phyloP scores from a whole-genome alignment of 2,113 vertebrate species.

The Sander lucioperca region DNA sequence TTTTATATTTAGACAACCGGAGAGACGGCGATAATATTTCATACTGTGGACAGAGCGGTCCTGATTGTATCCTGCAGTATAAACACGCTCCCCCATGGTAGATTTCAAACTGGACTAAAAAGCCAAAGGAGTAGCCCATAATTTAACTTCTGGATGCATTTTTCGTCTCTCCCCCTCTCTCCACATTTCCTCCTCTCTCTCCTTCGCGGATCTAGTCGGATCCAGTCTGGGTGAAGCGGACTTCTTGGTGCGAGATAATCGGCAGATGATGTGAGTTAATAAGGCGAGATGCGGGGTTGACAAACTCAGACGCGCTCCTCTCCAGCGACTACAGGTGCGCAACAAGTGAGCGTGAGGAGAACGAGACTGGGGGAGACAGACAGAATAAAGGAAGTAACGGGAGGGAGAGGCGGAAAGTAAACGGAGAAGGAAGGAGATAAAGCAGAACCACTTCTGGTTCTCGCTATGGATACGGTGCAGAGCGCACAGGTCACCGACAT shows the following conservation, averaged over 20 bases:
- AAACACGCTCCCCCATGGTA: neutral
- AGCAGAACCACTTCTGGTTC: neutral
- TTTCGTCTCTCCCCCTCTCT: neutral
- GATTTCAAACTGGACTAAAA: neutral
- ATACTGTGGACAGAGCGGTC: neutral
- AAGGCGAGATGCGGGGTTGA: constrained; percentile 74
- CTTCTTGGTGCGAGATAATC: constrained; percentile 79
- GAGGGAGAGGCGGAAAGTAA: constrained; percentile 40
- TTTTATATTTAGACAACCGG: constrained; percentile 75
- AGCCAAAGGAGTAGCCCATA: neutral
- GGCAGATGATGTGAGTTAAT: constrained; percentile 75
- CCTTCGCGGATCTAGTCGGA: constrained; percentile 68
- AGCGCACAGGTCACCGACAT: constrained; percentile 75
- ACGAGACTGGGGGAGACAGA: constrained; percentile 23
- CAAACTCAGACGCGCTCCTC: constrained; percentile 65
- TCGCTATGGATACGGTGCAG: constrained; percentile 79
- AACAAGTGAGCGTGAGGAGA: constrained; percentile 52
- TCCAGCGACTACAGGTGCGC: constrained; percentile 59
- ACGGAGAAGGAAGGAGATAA: constrained; percentile 32
- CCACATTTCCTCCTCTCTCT: neutral
- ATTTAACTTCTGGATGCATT: constrained; percentile 9
- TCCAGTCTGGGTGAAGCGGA: constrained; percentile 67
- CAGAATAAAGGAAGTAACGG: constrained; percentile 26
- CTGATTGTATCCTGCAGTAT: neutral
- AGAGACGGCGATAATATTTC: constrained; percentile 45